phyloP scores from a whole-genome alignment of 2,797 vertebrate species.

The Pangasius krempfi region DNA sequence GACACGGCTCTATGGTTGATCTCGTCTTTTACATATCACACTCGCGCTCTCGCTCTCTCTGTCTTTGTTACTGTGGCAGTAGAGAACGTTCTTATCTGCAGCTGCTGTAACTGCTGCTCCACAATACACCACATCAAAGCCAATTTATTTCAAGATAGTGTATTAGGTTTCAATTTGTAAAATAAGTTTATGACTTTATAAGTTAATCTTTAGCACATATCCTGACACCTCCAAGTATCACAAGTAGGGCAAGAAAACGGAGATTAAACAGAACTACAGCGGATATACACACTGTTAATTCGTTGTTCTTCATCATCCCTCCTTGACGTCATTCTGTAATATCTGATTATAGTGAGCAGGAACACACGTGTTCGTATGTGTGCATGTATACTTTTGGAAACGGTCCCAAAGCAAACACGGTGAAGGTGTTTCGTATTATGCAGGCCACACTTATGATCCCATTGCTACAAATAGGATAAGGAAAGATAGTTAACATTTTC shows the following conservation, averaged over 20 bases:
- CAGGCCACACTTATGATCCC: neutral
- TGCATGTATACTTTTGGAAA: slow-evolving; percentile 1
- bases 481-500: neutral
- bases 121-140: slow-evolving; percentile 31
- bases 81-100: slow-evolving; percentile 30
- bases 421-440: slow-evolving; percentile 50
- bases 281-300: neutral
- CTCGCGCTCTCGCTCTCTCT: slow-evolving; percentile 60
- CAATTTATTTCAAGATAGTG: slow-evolving; percentile 6
- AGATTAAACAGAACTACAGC: neutral
- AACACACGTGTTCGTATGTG: slow-evolving; percentile 14
- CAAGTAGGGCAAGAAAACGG: neutral
- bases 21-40: slow-evolving; percentile 79
- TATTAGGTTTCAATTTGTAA: slow-evolving; percentile 23
- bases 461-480: neutral
- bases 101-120: slow-evolving; percentile 1
- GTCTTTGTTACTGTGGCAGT: slow-evolving; percentile 40
- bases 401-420: slow-evolving; percentile 16
- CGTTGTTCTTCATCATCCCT: neutral
- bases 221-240: neutral
- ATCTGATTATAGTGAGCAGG: slow-evolving; percentile 31
- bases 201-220: neutral
- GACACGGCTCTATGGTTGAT: slow-evolving; percentile 78
- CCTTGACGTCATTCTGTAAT: neutral
- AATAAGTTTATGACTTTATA: neutral